Evolutionary conservation across 2,888 invertebrate genomes (phyloP), one percentile per base, ranked within the genome.

Genomic region (Ramazzottius varieornatus): DNA sequence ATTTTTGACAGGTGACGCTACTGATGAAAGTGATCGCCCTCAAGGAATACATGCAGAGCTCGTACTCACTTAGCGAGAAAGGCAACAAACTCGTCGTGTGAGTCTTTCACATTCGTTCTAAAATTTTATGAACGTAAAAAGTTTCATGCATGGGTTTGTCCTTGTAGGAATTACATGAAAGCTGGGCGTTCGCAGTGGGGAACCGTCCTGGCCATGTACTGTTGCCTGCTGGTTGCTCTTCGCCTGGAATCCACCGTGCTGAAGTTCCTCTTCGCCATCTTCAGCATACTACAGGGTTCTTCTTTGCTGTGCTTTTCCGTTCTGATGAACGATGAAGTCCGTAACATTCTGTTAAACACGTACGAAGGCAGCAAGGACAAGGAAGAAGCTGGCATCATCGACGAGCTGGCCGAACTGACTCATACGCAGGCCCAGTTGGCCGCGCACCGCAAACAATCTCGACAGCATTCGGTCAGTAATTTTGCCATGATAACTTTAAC

Each of bases 41-140:
- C 32, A 76, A 76, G 70, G 76, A 76, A 69, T 75, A 76, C 68
- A 73, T 74, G 68, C 76, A 76, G 72, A 76, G 75, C 67, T 74
- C 76, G 0, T 76, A 76, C 65, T 75, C 75, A 4, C 76, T 76
- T 67, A 75, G 73, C 67, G 76, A 75, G 67, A 73, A 74, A 68
- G 74, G 74, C 16, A 76, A 76, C 68, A 75, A 75, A 70, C 72
- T 73, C 33, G 75, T 76, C 32, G 68, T 71, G 76, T 76, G 70
- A 73, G 74, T 69, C 65, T 63, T n/a, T 16, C 33, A 33, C 2
- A 65, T 4, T n/a, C n/a, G n/a, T n/a, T 2, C n/a, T n/a, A n/a
- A n/a, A n/a, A n/a, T n/a, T n/a, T n/a, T n/a, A n/a, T n/a, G n/a
- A n/a, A n/a, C n/a, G n/a, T n/a, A n/a, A n/a, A n/a, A n/a, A n/a